These are phyloP conservation scores for Pungitius pungitius DNA, from an alignment of 2,113 vertebrate genomes.

Conservation along the genomic window DNA sequence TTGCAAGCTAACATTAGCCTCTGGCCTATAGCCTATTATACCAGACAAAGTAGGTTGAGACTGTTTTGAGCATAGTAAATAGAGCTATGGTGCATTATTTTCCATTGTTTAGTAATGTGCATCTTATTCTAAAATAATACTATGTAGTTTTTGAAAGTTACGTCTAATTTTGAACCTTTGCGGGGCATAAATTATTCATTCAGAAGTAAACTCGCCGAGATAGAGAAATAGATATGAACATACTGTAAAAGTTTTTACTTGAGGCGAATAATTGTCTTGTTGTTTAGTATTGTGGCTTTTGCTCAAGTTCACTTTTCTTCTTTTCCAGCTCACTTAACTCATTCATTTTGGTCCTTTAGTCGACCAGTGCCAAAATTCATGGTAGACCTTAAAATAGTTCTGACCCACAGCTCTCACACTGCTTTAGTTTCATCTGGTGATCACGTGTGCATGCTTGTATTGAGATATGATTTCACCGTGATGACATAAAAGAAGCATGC, in stretches of 20 bases:
- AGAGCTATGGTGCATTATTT: not conserved
- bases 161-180: not conserved
- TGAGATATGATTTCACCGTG: not conserved
- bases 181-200: not conserved
- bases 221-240: not conserved
- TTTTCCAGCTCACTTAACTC: not conserved
- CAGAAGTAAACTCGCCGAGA: not conserved
- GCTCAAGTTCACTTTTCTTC: not conserved
- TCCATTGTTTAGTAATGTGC: not conserved
- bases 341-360: not conserved
- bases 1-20: not conserved
- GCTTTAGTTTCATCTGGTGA: constrained; percentile 16
- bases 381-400: constrained; percentile 19
- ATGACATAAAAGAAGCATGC: not conserved
- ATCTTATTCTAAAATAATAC: not conserved
- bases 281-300: not conserved
- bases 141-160: not conserved
- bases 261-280: not conserved
- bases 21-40: not conserved
- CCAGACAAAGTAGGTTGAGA: not conserved
- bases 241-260: not conserved
- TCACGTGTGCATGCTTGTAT: not conserved
- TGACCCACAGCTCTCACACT: constrained; percentile 14
- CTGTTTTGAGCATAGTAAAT: not conserved
- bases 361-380: constrained; percentile 7